phyloP scores from a whole-genome alignment of 2,888 invertebrate species.

The Drosophila mayaguana region DNA sequence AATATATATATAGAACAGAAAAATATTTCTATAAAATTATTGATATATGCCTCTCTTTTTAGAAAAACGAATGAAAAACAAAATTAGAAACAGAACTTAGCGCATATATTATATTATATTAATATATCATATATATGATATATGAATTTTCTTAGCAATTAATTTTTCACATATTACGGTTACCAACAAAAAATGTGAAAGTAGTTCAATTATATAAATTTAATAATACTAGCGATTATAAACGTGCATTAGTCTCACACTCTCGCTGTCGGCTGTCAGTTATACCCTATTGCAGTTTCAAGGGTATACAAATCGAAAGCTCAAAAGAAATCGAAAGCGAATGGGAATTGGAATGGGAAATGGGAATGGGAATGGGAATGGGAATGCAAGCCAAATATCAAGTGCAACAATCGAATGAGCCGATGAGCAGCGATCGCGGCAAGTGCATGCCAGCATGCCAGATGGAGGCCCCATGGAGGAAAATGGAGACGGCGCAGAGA shows the following conservation, averaged over 20 bases:
- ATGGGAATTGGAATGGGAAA: constrained; percentile 48
- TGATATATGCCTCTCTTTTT: no score
- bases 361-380: constrained; percentile 51
- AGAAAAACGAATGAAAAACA: no score
- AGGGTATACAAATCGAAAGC: constrained; percentile 79
- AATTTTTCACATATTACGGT: neutral
- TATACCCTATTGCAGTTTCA: constrained; percentile 39
- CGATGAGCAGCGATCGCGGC: constrained; percentile 38
- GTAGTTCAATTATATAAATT: neutral
- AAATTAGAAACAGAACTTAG: no score
- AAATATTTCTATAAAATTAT: no score
- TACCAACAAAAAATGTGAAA: neutral
- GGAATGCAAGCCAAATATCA: constrained; percentile 56
- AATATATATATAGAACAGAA: no score
- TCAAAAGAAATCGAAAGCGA: constrained; percentile 79
- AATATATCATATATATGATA: neutral
- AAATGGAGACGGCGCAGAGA: neutral
- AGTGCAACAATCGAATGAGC: constrained; percentile 75
- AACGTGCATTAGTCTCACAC: constrained; percentile 11
- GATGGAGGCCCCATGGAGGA: constrained; percentile 2
- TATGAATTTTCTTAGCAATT: neutral
- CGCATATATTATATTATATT: neutral
- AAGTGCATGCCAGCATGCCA: constrained; percentile 45
- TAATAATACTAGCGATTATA: constrained; percentile 1
- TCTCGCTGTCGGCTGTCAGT: constrained; percentile 1